phyloP scores from a whole-genome alignment of 2,888 invertebrate species.

The Beris chalybata region DNA sequence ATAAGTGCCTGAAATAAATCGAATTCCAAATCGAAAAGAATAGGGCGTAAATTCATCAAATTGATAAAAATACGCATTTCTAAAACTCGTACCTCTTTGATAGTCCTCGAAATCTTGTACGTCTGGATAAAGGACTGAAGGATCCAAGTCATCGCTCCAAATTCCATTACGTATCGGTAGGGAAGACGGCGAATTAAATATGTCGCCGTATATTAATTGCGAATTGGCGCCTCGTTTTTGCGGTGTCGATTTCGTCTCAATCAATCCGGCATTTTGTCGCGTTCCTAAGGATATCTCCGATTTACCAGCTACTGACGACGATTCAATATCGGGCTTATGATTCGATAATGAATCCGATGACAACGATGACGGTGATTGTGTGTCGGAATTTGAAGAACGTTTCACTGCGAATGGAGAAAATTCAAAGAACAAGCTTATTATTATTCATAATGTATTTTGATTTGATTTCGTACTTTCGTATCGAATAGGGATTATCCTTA shows the following conservation, averaged over 20 bases:
- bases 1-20: slow-evolving; percentile 41
- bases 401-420: slow-evolving; percentile 41
- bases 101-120: slow-evolving; percentile 53
- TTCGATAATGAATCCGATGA: slow-evolving; percentile 12
- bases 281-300: slow-evolving; percentile 30
- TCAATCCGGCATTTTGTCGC: slow-evolving; percentile 18
- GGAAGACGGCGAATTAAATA: slow-evolving; percentile 24
- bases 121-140: slow-evolving; percentile 48
- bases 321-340: slow-evolving; percentile 19
- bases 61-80: neutral
- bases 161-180: slow-evolving; percentile 40
- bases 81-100: slow-evolving; percentile 44
- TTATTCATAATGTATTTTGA: no score
- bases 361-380: slow-evolving; percentile 21
- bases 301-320: slow-evolving; percentile 9
- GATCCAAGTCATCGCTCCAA: slow-evolving; percentile 53
- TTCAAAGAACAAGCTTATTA: no score
- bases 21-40: slow-evolving; percentile 2
- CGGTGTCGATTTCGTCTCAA: slow-evolving; percentile 45
- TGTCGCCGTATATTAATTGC: slow-evolving; percentile 41
- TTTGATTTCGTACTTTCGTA: no score
- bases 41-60: slow-evolving; percentile 1
- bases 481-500: no score
- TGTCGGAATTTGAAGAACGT: slow-evolving; percentile 44
- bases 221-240: slow-evolving; percentile 53